Conservation (phyloP, 2,113 vertebrate species). For the Edolisoma coerulescens region DNA sequence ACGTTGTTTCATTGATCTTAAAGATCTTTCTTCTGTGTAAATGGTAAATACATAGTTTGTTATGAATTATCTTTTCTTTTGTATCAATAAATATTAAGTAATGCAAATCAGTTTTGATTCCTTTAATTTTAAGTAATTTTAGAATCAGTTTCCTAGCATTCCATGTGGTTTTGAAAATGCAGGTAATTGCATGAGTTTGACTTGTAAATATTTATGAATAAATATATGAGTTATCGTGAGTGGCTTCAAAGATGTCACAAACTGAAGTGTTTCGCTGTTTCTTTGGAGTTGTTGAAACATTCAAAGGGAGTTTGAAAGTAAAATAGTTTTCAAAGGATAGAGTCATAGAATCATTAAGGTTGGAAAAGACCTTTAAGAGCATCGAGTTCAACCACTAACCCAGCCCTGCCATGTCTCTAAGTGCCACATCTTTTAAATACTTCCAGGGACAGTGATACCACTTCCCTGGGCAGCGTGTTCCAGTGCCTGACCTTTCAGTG, state of each 20-base stretch:
- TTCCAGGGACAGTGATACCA: not conserved
- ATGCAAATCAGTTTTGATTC: not conserved
- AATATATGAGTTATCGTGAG: not conserved
- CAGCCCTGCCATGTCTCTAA: not conserved
- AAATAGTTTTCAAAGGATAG: not conserved
- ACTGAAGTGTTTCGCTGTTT: not conserved
- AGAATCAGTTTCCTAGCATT: not conserved
- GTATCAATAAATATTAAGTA: constrained; percentile 27
- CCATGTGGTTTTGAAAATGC: not conserved
- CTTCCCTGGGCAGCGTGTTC: not conserved
- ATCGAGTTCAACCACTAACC: not conserved
- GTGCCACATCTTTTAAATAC: accelerated
- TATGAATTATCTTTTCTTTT: not conserved
- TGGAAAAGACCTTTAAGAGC: not conserved
- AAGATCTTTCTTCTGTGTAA: not conserved
- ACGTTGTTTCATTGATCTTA: not conserved
- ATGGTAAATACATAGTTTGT: not conserved
- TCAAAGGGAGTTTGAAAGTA: not conserved
- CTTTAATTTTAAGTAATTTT: not conserved
- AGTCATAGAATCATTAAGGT: not conserved
- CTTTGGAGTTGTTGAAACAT: not conserved
- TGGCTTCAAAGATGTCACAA: not conserved
- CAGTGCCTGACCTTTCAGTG: not conserved
- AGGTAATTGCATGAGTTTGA: not conserved
- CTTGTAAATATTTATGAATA: not conserved